phyloP scores from a whole-genome alignment of 2,113 vertebrate genomes.

The Gallinago undulata region DNA sequence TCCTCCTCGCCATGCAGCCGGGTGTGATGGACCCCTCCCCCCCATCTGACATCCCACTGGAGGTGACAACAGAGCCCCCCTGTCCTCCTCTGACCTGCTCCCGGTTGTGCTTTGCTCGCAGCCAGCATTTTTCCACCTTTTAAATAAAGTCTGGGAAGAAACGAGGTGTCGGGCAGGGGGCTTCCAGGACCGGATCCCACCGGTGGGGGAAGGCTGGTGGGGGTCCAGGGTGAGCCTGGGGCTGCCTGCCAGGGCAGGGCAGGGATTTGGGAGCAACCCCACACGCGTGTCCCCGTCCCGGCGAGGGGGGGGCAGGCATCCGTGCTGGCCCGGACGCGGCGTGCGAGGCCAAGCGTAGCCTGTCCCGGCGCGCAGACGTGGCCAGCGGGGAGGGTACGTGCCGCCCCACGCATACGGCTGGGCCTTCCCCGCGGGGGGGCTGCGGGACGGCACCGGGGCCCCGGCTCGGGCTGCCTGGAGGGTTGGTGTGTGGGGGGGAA shows the following conservation, averaged over 20 bases:
- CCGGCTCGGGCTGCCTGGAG: neutral
- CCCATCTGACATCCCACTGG: neutral
- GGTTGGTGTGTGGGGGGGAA: neutral
- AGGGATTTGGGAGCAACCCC: neutral
- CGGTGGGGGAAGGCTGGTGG: neutral
- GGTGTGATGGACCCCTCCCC: accelerated
- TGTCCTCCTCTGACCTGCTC: accelerated
- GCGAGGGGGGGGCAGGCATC: neutral
- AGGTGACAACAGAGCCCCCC: neutral
- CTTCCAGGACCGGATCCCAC: neutral
- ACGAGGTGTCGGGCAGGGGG: neutral
- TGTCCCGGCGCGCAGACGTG: neutral
- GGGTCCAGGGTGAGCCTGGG: neutral
- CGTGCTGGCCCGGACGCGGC: neutral
- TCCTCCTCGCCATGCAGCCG: accelerated
- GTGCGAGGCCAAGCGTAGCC: neutral
- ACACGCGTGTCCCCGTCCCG: neutral
- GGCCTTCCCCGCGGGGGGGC: neutral
- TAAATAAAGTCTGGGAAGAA: neutral
- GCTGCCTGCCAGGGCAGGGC: neutral
- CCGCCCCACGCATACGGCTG: neutral
- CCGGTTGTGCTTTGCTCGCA: neutral
- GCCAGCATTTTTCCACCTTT: neutral
- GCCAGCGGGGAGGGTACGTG: conserved; percentile 2
- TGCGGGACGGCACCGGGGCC: neutral